A percentile compares a stretch with the other conserved stretches of the same genome.
Evolutionary conservation across 2,113 vertebrate species (phyloP).

Genomic region (Peromyscus polionotus): DNA sequence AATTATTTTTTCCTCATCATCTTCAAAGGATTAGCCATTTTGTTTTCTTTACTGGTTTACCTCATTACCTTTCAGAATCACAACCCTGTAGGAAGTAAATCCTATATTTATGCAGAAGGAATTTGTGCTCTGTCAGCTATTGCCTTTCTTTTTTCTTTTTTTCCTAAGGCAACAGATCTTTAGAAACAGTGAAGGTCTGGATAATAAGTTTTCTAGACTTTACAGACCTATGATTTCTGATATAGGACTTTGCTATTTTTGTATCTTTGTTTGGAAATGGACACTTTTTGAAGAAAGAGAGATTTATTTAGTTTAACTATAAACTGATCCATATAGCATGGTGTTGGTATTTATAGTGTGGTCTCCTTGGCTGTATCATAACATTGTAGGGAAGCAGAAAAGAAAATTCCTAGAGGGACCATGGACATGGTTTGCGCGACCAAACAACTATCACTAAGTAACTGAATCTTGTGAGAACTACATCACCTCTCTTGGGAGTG

Average conservation of each 20-base stretch:
- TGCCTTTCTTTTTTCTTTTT: not conserved
- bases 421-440: not conserved
- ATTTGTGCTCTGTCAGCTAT: too few relatives aligned
- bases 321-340: not conserved
- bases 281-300: not conserved
- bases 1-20: not conserved
- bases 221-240: not conserved
- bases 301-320: not conserved
- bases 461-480: not conserved
- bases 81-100: not conserved
- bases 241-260: not conserved
- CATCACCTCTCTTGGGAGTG: too few relatives aligned
- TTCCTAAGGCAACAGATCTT: not conserved
- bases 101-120: not conserved
- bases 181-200: not conserved
- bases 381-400: not conserved
- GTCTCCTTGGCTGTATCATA: not conserved
- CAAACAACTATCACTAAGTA: not conserved
- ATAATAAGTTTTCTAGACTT: slow-evolving; percentile 8
- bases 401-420: not conserved
- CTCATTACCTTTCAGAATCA: not conserved
- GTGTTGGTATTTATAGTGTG: not conserved
- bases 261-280: not conserved
- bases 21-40: not conserved
- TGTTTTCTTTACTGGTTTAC: not conserved